Conservation (phyloP, 1,140 invertebrate species). For the Panagrolaimus sp. region DNA sequence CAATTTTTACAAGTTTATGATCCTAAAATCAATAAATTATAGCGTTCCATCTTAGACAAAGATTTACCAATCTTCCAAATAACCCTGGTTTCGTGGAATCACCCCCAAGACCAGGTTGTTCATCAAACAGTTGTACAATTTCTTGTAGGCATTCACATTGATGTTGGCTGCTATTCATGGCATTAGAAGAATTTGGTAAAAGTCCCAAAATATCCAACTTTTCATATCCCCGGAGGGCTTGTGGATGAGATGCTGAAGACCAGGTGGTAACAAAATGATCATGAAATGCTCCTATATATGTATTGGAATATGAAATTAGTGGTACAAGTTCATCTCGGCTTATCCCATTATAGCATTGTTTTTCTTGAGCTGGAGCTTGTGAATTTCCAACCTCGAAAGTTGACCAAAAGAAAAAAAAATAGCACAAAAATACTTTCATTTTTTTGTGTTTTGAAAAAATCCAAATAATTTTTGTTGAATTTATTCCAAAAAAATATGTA, state of each 20-base stretch:
- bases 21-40: too few species aligned
- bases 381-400: too few species aligned
- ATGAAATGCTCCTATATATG: conserved; percentile 6
- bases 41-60: too few species aligned
- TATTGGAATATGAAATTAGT: conserved; percentile 17
- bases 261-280: conserved; percentile 21
- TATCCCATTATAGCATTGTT: not conserved
- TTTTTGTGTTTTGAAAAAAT: too few species aligned
- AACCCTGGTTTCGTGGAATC: conserved; percentile 2
- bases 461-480: too few species aligned
- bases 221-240: conserved; percentile 15
- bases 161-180: not conserved
- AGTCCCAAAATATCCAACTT: conserved; percentile 7
- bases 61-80: conserved; percentile 20
- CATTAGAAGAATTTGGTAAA: not conserved
- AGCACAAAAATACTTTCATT: too few species aligned
- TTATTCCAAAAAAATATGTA: too few species aligned
- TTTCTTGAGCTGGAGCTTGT: too few species aligned
- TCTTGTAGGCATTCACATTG: conserved; percentile 18
- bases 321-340: not conserved
- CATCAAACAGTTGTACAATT: conserved; percentile 20
- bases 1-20: conserved; percentile 17
- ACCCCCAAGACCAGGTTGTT: conserved; percentile 16
- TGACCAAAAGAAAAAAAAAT: too few species aligned
- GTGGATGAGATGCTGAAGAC: conserved; percentile 9